Base-by-base conservation (phyloP, 2,113 vertebrate species). In the Centropus bengalensis region DNA sequence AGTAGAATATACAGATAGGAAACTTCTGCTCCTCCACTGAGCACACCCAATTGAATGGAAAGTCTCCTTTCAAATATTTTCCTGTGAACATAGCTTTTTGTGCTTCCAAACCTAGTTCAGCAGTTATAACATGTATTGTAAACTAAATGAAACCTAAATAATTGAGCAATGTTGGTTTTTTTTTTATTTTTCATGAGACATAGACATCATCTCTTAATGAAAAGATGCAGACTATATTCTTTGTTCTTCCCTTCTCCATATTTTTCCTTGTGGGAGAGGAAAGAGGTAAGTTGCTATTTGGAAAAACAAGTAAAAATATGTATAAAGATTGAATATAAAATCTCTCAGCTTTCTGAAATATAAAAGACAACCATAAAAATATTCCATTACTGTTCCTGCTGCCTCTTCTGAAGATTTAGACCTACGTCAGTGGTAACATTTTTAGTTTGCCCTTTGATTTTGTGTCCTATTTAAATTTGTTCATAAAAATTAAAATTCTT, bases 191-290 rank as follows among this genome's bases (percentile, higher is more conserved):
- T 24, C 1, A 5, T 47, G 63, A n/a, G 5, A 63, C 26, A 24
- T 2, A 80, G n/a, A 15, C 2, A 36, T 49, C 59, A 59, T 2
- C 13, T 20, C 15, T 63, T 68, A 63, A 68, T 67, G 24, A 44
- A 87, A 54, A 15, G 5, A 63, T 33, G 14, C 6, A 71, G 18
- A 24, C 4, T 8, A 8, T 26, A 10, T 33, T 62, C 10, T 87
- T 84, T 18, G 9, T 66, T 42, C 22, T 0, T 33, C 5, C 6
- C 14, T 9, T 7, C 12, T 3, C 2, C 0, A 3, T 38, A 30
- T 9, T 8, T 36, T 28, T 24, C 19, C 23, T 27, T 52, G 4
- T 18, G 7, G 1, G 1, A 8, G 12, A 26, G 10, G 14, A 69
- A 52, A 40, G 49, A 56, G 1, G 3, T n/a, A 42, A 73, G 3